Conservation (phyloP, 2,888 invertebrate species). For the Heterodera filipjevi region DNA sequence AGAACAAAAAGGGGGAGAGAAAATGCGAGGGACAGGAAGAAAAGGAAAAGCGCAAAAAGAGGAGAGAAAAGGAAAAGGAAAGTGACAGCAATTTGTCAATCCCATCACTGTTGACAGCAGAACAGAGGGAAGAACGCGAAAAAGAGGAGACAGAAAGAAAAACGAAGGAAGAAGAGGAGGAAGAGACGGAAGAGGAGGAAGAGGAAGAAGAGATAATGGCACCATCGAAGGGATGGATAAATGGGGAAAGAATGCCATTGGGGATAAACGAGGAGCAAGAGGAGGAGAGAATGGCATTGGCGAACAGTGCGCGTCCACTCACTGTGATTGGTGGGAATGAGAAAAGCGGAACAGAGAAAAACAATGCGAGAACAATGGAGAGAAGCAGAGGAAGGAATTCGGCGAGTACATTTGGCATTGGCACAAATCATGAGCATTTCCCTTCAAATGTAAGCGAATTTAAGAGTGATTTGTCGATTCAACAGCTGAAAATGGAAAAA, state of each 20-base stretch:
- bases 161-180: neutral
- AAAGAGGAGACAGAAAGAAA: neutral
- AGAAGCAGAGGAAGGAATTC: neutral
- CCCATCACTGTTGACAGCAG: neutral
- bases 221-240: too few relatives aligned
- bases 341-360: too few relatives aligned
- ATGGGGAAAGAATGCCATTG: neutral
- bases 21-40: slow-evolving; percentile 9
- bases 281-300: neutral
- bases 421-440: neutral
- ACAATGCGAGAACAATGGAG: too few relatives aligned
- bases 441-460: neutral
- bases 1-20: slow-evolving; percentile 18
- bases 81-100: slow-evolving; percentile 8
- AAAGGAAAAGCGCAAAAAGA: neutral
- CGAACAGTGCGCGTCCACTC: neutral
- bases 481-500: neutral
- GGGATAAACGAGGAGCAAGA: neutral
- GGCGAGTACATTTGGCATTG: too few relatives aligned
- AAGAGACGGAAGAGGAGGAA: neutral
- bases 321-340: neutral
- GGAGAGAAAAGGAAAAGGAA: neutral
- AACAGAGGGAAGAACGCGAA: neutral
- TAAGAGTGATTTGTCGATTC: neutral
- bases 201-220: neutral